Conservation (phyloP, 2,888 invertebrate genomes). For the Dascillus cervinus region DNA sequence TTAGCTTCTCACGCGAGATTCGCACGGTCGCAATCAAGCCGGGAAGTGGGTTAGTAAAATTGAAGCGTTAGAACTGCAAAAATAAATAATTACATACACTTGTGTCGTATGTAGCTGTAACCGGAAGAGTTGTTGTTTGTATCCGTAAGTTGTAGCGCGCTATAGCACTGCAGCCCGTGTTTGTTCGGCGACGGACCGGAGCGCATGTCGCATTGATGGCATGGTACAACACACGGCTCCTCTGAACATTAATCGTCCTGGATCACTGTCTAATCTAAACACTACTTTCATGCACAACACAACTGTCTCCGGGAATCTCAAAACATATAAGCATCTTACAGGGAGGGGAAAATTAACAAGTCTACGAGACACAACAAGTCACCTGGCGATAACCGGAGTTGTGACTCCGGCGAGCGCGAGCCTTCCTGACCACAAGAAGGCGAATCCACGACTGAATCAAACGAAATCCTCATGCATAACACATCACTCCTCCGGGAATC, state of each 20-base stretch:
- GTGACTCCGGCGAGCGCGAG: conserved; percentile 34
- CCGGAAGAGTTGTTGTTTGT: conserved; percentile 36
- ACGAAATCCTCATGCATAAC: conserved; percentile 25
- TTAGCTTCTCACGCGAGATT: too few species aligned
- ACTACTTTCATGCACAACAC: not conserved
- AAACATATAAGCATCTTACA: conserved; percentile 11
- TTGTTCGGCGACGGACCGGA: conserved; percentile 36
- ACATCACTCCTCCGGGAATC: conserved; percentile 2
- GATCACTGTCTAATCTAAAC: too few species aligned
- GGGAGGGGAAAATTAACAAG: conserved; percentile 15
- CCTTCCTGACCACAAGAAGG: conserved; percentile 31
- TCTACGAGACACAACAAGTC: conserved; percentile 29
- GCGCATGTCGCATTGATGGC: conserved; percentile 37
- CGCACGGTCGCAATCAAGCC: too few species aligned
- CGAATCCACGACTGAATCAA: conserved; percentile 37
- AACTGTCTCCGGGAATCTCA: conserved; percentile 11
- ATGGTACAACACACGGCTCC: conserved; percentile 21
- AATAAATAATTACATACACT: conserved; percentile 33
- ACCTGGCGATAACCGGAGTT: conserved; percentile 35
- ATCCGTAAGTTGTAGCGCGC: conserved; percentile 29
- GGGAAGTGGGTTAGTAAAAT: conserved; percentile 16
- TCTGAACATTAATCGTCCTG: too few species aligned
- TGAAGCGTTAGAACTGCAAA: conserved; percentile 21
- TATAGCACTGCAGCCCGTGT: conserved; percentile 26
- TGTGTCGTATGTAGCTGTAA: conserved; percentile 33